phyloP scores from a whole-genome alignment of 1,140 invertebrate genomes.

The Trichoplusia ni region DNA sequence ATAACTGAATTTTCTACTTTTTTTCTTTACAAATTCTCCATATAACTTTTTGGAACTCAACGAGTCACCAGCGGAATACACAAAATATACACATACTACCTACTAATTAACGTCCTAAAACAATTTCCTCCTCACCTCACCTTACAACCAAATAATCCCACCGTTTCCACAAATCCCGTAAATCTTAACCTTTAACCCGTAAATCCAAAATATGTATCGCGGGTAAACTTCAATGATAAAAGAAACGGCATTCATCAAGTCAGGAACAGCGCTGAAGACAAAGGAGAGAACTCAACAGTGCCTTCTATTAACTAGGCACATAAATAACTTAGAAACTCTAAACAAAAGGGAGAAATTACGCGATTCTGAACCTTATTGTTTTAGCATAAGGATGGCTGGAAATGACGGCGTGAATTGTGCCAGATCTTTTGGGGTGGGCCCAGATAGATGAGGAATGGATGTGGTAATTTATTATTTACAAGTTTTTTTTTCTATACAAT shows the following conservation, averaged over 20 bases:
- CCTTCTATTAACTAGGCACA: conserved; percentile 23
- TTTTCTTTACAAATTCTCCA: too few species aligned
- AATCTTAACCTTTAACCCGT: too few species aligned
- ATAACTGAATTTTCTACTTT: too few species aligned
- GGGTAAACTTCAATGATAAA: conserved; percentile 8
- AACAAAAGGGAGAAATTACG: conserved; percentile 19
- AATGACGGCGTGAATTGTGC: conserved; percentile 23
- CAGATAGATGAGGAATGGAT: neutral
- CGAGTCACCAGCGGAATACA: too few species aligned
- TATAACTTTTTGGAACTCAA: too few species aligned
- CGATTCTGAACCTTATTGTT: conserved; percentile 15
- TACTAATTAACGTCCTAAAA: too few species aligned
- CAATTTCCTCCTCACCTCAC: too few species aligned
- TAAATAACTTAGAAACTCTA: conserved; percentile 22
- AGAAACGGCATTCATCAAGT: conserved; percentile 27
- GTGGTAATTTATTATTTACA: neutral
- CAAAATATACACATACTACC: too few species aligned
- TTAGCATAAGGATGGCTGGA: conserved; percentile 15
- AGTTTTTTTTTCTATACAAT: too few species aligned
- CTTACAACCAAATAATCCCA: too few species aligned
- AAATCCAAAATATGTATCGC: neutral
- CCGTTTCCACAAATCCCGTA: too few species aligned
- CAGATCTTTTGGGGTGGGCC: conserved; percentile 5
- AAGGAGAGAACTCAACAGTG: conserved; percentile 5
- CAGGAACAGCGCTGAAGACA: conserved; percentile 20